These are phyloP conservation scores for Macrostomum lignano DNA, from an alignment of 1,140 invertebrate genomes.

Conservation along the genomic window DNA sequence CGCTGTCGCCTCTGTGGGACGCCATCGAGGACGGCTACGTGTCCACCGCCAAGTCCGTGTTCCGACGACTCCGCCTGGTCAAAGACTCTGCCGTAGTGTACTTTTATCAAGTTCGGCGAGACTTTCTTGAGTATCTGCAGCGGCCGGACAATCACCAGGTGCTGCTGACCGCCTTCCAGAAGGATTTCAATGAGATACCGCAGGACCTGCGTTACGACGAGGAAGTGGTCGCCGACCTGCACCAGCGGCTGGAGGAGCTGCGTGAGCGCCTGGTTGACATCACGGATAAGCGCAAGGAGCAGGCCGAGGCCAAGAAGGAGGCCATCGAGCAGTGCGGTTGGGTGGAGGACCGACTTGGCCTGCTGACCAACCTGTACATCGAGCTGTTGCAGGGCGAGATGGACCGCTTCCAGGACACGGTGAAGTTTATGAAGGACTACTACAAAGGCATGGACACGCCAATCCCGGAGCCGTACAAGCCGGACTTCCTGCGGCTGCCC, in stretches of 20 bases:
- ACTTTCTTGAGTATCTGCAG: constrained; percentile 16
- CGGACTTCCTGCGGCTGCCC: constrained; percentile 19
- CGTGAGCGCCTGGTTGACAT: constrained; percentile 24
- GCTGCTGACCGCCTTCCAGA: background rate
- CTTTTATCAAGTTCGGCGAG: background rate
- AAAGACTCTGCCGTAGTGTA: constrained; percentile 14
- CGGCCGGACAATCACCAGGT: too few relatives aligned
- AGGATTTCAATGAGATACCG: constrained; percentile 25
- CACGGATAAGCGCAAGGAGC: constrained; percentile 22
- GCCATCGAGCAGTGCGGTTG: constrained; percentile 22
- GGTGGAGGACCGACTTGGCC: constrained; percentile 24
- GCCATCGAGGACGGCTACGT: constrained; percentile 21
- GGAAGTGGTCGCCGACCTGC: constrained; percentile 22
- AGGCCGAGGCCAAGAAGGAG: constrained; percentile 21
- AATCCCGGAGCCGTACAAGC: constrained; percentile 19
- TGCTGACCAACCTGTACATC: constrained; percentile 25
- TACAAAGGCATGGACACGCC: constrained; percentile 24
- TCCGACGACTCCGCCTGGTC: constrained; percentile 15
- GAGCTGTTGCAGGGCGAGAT: constrained; percentile 13
- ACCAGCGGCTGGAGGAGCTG: constrained; percentile 25
- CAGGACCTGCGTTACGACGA: constrained; percentile 27
- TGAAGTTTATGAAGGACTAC: constrained; percentile 23
- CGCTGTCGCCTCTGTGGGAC: constrained; percentile 21
- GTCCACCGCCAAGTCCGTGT: constrained; percentile 17
- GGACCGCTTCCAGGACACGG: constrained; percentile 24